phyloP scores from a whole-genome alignment of 1,140 invertebrate species.

The Marisa cornuarietis region DNA sequence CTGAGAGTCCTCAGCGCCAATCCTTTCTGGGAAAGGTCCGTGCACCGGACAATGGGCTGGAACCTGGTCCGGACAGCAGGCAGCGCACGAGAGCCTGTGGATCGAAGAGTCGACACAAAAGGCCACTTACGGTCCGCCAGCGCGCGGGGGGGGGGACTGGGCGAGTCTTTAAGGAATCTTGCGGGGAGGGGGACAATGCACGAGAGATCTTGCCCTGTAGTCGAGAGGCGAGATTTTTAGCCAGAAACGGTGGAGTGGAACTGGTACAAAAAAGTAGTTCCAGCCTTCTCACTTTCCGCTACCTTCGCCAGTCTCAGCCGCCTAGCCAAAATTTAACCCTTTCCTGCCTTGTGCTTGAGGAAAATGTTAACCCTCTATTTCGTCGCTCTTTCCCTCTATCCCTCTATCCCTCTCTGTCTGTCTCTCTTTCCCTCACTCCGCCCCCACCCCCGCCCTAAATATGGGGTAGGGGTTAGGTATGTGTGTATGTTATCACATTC shows the following conservation, averaged over 20 bases:
- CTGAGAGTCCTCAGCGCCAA: neutral
- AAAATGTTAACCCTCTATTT: no score
- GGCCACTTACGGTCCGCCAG: neutral
- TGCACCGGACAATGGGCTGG: neutral
- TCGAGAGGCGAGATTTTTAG: slow-evolving; percentile 17
- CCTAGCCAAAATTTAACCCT: no score
- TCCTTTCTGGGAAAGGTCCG: slow-evolving; percentile 2
- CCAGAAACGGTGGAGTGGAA: neutral
- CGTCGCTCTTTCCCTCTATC: no score
- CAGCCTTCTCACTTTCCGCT: no score
- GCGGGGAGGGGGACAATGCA: slow-evolving; percentile 3
- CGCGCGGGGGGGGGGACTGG: neutral
- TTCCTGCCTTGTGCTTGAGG: no score
- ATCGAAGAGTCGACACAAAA: slow-evolving; percentile 8
- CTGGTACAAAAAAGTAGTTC: neutral
- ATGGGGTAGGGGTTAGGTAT: no score
- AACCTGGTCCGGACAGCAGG: neutral
- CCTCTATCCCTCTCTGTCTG: no score
- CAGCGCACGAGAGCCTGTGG: neutral
- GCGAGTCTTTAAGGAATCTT: slow-evolving; percentile 15
- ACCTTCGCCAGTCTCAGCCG: no score
- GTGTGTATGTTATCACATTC: no score
- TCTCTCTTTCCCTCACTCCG: no score
- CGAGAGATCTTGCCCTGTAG: slow-evolving; percentile 4
- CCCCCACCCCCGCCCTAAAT: no score